These are phyloP conservation scores for Morelia viridis DNA, from an alignment of 2,797 vertebrate genomes.

Conservation along the genomic window DNA sequence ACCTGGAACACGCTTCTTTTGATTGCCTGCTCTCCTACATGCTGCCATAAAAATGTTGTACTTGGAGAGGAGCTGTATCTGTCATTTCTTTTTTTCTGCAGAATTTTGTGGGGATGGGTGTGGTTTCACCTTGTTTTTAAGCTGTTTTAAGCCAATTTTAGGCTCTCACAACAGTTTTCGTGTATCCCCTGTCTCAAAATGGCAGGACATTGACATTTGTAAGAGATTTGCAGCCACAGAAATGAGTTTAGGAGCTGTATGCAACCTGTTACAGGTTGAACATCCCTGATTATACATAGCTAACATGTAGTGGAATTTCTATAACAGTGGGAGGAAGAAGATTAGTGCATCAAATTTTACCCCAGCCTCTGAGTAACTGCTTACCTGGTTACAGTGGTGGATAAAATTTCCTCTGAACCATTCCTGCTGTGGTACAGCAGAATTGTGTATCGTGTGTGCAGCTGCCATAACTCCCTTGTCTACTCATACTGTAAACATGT, in stretches of 20 bases:
- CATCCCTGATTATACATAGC: background rate
- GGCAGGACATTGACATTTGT: background rate
- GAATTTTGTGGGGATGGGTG: background rate
- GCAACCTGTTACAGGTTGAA: background rate
- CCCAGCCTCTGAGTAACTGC: background rate
- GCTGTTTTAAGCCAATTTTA: background rate
- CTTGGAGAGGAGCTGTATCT: background rate
- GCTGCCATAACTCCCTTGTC: background rate
- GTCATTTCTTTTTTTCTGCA: background rate
- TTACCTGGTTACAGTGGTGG: background rate
- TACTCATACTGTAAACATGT: background rate
- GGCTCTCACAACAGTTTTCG: background rate
- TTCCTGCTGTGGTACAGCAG: background rate
- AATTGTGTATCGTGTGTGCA: background rate
- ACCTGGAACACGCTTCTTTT: background rate
- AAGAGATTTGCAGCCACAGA: background rate
- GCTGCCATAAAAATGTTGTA: background rate
- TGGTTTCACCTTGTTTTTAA: background rate
- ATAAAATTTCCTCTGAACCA: background rate
- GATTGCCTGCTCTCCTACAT: background rate
- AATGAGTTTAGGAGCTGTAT: background rate
- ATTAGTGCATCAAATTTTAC: background rate
- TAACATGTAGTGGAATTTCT: background rate
- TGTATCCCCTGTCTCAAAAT: background rate
- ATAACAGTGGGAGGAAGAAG: background rate